Evolutionary conservation across 2,113 vertebrate species (phyloP).

Genomic region (Corvus hawaiiensis): DNA sequence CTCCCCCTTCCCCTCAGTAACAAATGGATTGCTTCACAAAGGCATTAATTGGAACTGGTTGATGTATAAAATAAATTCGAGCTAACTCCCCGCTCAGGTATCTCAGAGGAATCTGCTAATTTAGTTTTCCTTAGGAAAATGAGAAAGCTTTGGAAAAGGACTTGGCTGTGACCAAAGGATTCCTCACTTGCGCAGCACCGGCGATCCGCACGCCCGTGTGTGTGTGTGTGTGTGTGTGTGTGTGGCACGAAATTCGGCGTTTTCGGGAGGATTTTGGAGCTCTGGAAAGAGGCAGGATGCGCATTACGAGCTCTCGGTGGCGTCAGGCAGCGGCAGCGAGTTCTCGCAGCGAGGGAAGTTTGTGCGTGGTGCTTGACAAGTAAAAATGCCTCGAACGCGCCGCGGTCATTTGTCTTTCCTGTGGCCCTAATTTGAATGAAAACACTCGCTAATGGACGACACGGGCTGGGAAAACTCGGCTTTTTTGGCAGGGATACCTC

Average conservation of each 20-base stretch:
- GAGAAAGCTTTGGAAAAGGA: neutral
- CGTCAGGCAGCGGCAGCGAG: neutral
- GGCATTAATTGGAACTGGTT: neutral
- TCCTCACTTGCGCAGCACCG: neutral
- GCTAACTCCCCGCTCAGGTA: neutral
- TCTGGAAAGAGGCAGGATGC: neutral
- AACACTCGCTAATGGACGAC: conserved; percentile 74
- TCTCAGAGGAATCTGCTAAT: neutral
- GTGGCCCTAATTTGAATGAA: conserved; percentile 76
- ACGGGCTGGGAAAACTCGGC: neutral
- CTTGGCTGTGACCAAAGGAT: neutral
- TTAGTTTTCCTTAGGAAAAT: neutral
- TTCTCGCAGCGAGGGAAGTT: conserved; percentile 9
- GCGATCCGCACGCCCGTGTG: fast-evolving
- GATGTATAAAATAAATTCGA: neutral
- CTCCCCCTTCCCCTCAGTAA: neutral
- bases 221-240: too few species aligned
- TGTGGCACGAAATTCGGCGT: fast-evolving
- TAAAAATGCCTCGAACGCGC: conserved; percentile 73
- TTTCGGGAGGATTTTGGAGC: neutral
- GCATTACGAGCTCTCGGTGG: fast-evolving
- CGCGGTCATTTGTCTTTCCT: conserved; percentile 81
- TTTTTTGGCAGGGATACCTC: neutral
- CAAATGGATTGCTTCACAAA: neutral
- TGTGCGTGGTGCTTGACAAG: conserved; percentile 65